phyloP scores from a whole-genome alignment of 2,797 vertebrate genomes.

The Rhinogobio ventralis region DNA sequence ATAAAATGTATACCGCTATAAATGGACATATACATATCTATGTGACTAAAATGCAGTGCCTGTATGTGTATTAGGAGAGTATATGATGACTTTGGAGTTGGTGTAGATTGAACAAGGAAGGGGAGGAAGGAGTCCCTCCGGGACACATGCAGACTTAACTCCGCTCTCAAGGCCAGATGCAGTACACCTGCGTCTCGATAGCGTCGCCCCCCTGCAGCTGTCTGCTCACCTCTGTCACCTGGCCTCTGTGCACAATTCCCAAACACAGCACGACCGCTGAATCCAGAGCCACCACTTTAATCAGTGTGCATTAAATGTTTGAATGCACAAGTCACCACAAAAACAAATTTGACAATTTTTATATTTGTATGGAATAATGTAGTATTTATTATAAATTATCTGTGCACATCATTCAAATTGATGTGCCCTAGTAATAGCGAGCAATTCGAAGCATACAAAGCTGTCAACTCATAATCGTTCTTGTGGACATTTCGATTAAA shows the following conservation, averaged over 20 bases:
- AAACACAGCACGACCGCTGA: constrained; percentile 1
- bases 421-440: not conserved
- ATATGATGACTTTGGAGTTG: not conserved
- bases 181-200: constrained; percentile 76
- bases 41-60: not conserved
- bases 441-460: no score
- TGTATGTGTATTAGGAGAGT: constrained; percentile 16
- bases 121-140: constrained; percentile 33
- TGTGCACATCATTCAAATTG: not conserved
- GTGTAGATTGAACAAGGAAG: not conserved
- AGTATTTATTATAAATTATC: not conserved
- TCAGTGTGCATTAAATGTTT: not conserved
- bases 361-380: not conserved
- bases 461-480: no score
- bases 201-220: constrained; percentile 58
- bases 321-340: not conserved
- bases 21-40: not conserved
- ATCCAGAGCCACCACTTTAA: not conserved
- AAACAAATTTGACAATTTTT: not conserved
- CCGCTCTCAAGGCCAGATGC: constrained; percentile 69
- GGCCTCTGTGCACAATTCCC: constrained; percentile 11
- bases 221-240: constrained; percentile 36
- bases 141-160: constrained; percentile 38
- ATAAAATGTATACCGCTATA: not conserved
- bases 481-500: not conserved